Evolutionary conservation across 2,888 invertebrate species (phyloP).

Genomic region (Tubiluchus corallicola): DNA sequence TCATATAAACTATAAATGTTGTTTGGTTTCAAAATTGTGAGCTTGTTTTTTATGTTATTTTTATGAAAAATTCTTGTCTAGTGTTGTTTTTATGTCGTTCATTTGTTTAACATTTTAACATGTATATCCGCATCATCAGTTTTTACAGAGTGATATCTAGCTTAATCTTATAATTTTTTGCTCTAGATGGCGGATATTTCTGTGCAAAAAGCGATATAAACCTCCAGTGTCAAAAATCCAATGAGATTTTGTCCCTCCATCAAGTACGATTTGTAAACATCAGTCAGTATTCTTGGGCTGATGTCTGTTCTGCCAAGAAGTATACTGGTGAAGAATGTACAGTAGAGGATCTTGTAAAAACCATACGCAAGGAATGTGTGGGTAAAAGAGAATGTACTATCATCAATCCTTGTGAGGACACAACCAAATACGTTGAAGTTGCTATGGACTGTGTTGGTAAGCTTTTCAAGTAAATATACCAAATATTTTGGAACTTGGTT

Average conservation of each 20-base stretch:
- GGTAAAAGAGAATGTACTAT: neutral
- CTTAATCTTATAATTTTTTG: too few species aligned
- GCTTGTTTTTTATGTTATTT: too few species aligned
- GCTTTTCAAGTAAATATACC: too few species aligned
- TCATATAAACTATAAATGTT: too few species aligned
- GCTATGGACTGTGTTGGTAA: constrained; percentile 3
- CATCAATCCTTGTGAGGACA: neutral
- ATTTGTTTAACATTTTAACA: too few species aligned
- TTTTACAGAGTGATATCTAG: too few species aligned
- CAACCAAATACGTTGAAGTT: neutral
- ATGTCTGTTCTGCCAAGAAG: neutral
- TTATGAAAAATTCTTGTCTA: too few species aligned
- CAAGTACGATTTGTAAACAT: neutral
- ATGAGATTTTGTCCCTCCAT: neutral
- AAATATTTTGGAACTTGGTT: too few species aligned
- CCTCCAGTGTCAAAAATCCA: neutral
- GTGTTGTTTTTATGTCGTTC: too few species aligned
- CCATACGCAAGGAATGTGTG: neutral
- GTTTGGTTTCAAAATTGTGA: too few species aligned
- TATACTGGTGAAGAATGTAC: neutral
- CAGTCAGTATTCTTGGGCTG: neutral
- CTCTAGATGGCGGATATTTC: neutral
- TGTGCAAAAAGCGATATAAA: neutral
- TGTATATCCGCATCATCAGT: too few species aligned
- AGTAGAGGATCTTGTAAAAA: neutral